Base-by-base conservation (phyloP, 2,113 vertebrate genomes). In the Spea bombifrons region DNA sequence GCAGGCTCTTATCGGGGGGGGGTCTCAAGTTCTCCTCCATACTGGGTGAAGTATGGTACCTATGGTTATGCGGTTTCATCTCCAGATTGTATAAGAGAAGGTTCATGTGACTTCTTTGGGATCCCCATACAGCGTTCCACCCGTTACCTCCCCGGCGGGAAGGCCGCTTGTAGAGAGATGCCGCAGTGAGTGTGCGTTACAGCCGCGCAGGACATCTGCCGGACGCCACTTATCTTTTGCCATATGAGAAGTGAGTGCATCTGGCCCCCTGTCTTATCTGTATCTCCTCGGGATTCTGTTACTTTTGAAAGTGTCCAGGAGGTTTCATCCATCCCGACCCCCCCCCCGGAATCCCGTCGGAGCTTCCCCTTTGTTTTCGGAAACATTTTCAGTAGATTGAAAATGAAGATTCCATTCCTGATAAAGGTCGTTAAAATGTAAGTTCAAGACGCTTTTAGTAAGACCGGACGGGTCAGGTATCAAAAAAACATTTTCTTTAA, bases 221-320 rank as follows among this genome's bases (percentile, higher is more conserved):
- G 16, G 47, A 53, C 63, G 43, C 75, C 49, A 43, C 53, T 70
- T 70, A 67, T 63, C 66, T 70, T 12, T 4, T 63, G 67, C 75
- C 46, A 77, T 77, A 63, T 45, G 53, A 63, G 53, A 49, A 46
- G 44, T 71, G 55, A 4, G 66, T 61, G 53, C 66, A 70, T 61
- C 66, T 77, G 75, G 75, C 49, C 63, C 16, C 30, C 67, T n/a
- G 53, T 53, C 7, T 57, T 71, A 69, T 77, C 75, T 70, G 16
- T 5, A 61, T 77, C 67, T 43, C 66, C 16, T 47, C 47, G 75
- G 75, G 66, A 77, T 77, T 61, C 50, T 63, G 75, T 77, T 77
- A 77, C 75, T 61, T 69, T n/a, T 52, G 66, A 63, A 59, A 48
- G 75, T 59, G 67, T 66, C 7, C 44, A 8, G 55, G 17, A 47